Conservation (phyloP, 2,888 invertebrate species). For the Coelopa pilipes region DNA sequence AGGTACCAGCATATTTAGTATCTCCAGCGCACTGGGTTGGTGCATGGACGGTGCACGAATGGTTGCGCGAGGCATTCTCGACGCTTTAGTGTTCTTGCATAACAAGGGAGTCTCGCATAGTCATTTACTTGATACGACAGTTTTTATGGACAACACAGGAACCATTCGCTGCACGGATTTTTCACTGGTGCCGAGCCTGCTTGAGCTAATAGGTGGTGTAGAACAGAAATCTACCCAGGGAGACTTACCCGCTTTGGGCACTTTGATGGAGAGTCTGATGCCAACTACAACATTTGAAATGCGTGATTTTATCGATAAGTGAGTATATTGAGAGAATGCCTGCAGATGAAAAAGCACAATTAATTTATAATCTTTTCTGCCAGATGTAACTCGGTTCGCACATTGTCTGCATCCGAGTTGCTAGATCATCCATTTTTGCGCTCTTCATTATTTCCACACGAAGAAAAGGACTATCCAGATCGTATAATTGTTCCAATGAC, state of each 20-base stretch:
- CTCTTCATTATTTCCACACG: conserved; percentile 63
- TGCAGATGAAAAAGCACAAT: not conserved
- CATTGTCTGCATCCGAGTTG: conserved; percentile 80
- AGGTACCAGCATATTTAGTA: conserved; percentile 63
- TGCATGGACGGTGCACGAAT: conserved; percentile 67
- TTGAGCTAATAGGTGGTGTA: conserved; percentile 60
- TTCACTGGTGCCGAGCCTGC: conserved; percentile 61
- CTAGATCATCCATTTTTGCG: conserved; percentile 81
- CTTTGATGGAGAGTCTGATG: conserved; percentile 62
- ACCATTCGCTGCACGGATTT: conserved; percentile 65
- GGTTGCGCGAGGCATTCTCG: conserved; percentile 77
- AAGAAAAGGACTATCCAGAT: conserved; percentile 47
- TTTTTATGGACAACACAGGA: conserved; percentile 78
- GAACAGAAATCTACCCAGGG: conserved; percentile 59
- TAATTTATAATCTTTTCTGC: conserved; percentile 17
- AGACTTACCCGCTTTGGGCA: conserved; percentile 65
- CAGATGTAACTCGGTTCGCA: conserved; percentile 66
- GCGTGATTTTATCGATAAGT: conserved; percentile 66
- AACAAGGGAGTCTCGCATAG: conserved; percentile 84
- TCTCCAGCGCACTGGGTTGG: conserved; percentile 63
- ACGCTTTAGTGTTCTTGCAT: conserved; percentile 82
- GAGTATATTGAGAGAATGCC: too few species aligned
- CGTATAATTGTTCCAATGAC: conserved; percentile 38
- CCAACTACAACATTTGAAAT: conserved; percentile 62
- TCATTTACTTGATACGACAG: conserved; percentile 79